These are phyloP conservation scores for Barnardius zonarius DNA, from an alignment of 2,113 vertebrate genomes.

Conservation along the genomic window DNA sequence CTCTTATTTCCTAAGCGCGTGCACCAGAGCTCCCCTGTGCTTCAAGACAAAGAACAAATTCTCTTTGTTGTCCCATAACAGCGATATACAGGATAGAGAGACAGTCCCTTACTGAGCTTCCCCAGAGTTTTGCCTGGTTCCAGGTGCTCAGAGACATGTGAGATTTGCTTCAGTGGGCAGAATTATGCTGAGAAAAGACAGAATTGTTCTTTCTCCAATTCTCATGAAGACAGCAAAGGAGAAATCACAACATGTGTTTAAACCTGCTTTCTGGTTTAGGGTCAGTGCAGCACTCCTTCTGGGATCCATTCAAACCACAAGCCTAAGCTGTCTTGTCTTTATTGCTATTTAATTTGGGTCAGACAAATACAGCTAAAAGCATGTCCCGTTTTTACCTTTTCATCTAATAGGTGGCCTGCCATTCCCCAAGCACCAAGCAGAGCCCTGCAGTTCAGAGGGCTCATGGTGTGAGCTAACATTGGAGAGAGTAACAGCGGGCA, in stretches of 20 bases:
- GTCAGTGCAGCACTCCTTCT: background rate
- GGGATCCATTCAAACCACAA: background rate
- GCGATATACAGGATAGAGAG: accelerated
- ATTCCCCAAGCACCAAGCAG: background rate
- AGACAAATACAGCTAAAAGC: background rate
- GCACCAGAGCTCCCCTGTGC: background rate
- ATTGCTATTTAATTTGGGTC: background rate
- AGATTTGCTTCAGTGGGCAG: background rate
- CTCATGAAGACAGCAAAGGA: background rate
- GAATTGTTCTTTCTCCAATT: background rate
- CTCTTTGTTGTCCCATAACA: background rate
- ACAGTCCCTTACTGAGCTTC: background rate
- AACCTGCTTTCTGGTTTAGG: background rate
- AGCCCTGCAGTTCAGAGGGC: background rate
- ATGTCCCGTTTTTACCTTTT: background rate
- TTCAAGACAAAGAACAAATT: conserved; percentile 27
- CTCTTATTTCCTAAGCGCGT: background rate
- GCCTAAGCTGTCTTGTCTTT: background rate
- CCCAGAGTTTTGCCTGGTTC: background rate
- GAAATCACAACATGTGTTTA: background rate
- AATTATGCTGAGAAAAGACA: background rate
- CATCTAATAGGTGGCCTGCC: background rate
- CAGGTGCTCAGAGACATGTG: background rate
- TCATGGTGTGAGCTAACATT: background rate
- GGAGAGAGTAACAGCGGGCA: accelerated